Evolutionary conservation across 2,888 invertebrate genomes (phyloP), one percentile per base, ranked within the genome.

Genomic region (Caenorhabditis japonica): DNA sequence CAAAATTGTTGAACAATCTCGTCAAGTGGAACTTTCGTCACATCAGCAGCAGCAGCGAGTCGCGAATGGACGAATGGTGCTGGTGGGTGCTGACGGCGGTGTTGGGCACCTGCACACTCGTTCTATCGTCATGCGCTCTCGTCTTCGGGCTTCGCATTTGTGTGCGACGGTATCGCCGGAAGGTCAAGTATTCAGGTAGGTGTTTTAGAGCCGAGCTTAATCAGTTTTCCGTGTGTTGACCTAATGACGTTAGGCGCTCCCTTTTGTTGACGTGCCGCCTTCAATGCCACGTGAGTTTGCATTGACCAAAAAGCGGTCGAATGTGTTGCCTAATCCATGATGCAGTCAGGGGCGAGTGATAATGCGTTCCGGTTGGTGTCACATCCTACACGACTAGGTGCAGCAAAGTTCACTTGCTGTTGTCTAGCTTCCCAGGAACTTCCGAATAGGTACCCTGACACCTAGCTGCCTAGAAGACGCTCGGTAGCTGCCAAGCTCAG

Each of bases 31-130:
- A 58, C 46, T 68, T 58, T 52, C 66, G 66, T 58, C 58, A 58
- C 44, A 58, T 68, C 44, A 58, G 51, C 34, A 38, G 34, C 64
- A 39, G 41, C 47, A n/a, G n/a, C n/a, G n/a, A n/a, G n/a, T n/a
- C n/a, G n/a, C 56, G 61, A 58, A 72, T 72, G 72, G 72, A 72
- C 56, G 72, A 72, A 55, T 72, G 72, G 64, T 72, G 72, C 58
- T 72, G 72, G 73, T 73, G 66, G 74, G 30, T 41, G 25, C 59
- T 74, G 59, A 62, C 61, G 41, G 74, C 60, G 41, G 38, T 56
- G 10, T 53, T 62, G 2, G 19, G 56, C 39, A n/a, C 61, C n/a
- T 34, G 43, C 21, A 61, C 74, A 13, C 8, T 69, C 21, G 27
- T 74, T 34, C 33, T 74, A 10, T 25, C 46, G 47, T 53, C 62